Evolutionary conservation across 2,797 vertebrate genomes (phyloP), one percentile per base, ranked within the genome.

Genomic region (Bryconaethiops microstoma): DNA sequence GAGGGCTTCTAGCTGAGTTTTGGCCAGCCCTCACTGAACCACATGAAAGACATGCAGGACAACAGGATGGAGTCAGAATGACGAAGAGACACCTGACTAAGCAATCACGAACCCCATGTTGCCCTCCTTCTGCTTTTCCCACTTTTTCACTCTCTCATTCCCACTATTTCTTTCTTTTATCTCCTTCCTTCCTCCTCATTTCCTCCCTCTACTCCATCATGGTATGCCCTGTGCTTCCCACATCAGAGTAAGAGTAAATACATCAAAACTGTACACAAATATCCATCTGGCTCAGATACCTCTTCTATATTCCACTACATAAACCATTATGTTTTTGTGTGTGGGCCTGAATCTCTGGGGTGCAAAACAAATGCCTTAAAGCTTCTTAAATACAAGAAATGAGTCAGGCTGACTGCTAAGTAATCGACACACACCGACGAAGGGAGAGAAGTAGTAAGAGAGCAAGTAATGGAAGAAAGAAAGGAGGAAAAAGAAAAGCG

Each of bases 11-110:
- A 40, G 42, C 29, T 5, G 16, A 59, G 64, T 40, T 14, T 64
- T 81, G 62, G 50, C 72, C 63, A 40, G 13, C 68, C 23, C 29
- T 82, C 55, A 25, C 60, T 40, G 57, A 78, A 84, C 75, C 78
- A 81, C 83, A 82, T 79, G 55, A 85, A 82, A 85, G 80, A 52
- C 45, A 50, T 19, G 4, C 21, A 74, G 70, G 70, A 74, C 85
- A 82, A 79, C 74, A 81, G 69, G 57, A 77, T 65, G 50, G 42
- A 57, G 39, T 65, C 55, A 35, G 64, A 74, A 42, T 52, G 59
- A 77, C 75, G 42, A 52, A 74, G 16, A 83, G 52, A 82, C 35
- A 67, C 59, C 69, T 69, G 80, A 76, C 81, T 70, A 78, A 82
- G 72, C 68, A 73, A 74, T 54, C 35, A 50, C 13, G 10, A 25